phyloP scores from a whole-genome alignment of 2,113 vertebrate species.

The Leucosticte australis region DNA sequence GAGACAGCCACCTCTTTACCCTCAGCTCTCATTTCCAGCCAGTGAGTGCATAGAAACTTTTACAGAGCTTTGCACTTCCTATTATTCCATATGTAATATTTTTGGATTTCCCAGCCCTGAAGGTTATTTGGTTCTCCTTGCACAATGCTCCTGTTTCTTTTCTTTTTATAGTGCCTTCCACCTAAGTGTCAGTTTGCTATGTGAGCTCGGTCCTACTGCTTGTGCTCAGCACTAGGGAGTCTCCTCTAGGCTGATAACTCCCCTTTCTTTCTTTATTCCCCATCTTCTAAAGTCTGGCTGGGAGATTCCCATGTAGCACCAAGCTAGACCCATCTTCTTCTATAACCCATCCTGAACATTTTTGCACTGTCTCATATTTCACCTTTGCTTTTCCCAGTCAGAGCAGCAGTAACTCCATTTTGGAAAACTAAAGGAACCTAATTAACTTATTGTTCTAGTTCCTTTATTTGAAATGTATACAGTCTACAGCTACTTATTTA shows the following conservation, averaged over 20 bases:
- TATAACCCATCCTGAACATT: fast-evolving
- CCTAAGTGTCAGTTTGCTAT: neutral
- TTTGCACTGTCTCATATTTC: neutral
- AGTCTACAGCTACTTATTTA: neutral
- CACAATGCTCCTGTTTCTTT: neutral
- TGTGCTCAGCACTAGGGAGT: neutral
- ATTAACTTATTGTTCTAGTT: neutral
- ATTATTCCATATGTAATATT: neutral
- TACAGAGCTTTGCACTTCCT: neutral
- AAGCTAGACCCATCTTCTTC: neutral
- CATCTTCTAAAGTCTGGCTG: neutral
- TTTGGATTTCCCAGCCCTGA: neutral
- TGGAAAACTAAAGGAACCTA: neutral
- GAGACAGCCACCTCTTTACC: neutral
- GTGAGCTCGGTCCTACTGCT: neutral
- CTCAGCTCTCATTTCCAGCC: neutral
- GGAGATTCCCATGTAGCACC: neutral
- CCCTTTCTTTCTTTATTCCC: neutral
- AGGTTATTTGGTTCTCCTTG: neutral
- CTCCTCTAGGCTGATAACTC: neutral
- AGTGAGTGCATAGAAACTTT: neutral
- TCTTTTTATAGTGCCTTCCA: neutral
- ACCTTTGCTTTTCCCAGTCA: neutral
- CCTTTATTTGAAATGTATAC: neutral
- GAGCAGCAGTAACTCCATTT: neutral